Conservation (phyloP, 2,888 invertebrate genomes). For the Thecophora atra region DNA sequence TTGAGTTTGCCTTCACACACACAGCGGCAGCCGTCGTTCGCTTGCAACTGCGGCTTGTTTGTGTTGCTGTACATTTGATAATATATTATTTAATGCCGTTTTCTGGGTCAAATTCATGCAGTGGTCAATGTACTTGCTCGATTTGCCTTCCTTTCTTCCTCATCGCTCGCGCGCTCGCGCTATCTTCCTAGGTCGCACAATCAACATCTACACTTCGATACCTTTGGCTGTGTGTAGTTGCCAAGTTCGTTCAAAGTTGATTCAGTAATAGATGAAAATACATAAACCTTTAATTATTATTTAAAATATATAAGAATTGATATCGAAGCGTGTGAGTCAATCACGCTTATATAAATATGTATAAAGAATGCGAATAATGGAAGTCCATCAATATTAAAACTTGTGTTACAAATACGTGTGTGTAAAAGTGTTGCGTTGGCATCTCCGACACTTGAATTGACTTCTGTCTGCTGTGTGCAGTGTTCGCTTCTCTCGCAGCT, state of each 20-base stretch:
- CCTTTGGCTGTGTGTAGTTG: background rate
- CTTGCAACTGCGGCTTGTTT: background rate
- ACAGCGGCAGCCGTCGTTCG: too few species aligned
- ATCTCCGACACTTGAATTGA: background rate
- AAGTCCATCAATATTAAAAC: too few species aligned
- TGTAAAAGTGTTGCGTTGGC: background rate
- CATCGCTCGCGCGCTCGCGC: too few species aligned
- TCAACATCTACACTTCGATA: background rate
- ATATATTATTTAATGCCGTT: constrained; percentile 42
- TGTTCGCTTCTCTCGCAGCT: background rate
- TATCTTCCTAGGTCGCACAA: too few species aligned
- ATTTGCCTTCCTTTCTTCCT: constrained; percentile 6
- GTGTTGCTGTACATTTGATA: constrained; percentile 17
- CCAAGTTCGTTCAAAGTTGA: background rate
- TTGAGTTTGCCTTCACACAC: too few species aligned
- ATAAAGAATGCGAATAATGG: too few species aligned
- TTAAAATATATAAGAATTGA: too few species aligned
- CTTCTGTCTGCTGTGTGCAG: background rate
- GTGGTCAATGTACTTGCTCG: constrained; percentile 42
- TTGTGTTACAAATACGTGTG: too few species aligned
- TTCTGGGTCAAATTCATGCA: constrained; percentile 50
- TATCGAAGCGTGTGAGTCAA: too few species aligned
- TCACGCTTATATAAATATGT: too few species aligned
- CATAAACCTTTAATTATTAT: too few species aligned
- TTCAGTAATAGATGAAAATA: too few species aligned